phyloP scores from a whole-genome alignment of 2,113 vertebrate species.

The Cyprinodon brontotheroides region DNA sequence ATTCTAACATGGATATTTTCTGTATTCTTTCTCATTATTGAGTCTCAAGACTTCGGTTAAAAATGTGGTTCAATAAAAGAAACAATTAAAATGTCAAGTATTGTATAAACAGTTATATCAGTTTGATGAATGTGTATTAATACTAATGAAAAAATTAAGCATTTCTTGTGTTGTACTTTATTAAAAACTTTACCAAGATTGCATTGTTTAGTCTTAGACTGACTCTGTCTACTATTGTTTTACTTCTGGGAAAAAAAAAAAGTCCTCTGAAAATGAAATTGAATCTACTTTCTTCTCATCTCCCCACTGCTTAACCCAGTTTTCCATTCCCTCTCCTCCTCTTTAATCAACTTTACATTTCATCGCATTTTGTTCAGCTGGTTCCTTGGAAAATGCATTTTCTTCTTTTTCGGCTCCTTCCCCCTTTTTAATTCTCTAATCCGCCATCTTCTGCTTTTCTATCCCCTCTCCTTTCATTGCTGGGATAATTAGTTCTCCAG shows the following conservation, averaged over 20 bases:
- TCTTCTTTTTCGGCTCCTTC: conserved; percentile 5
- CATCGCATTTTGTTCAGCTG: conserved; percentile 6
- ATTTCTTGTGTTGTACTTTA: background rate
- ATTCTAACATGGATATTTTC: background rate
- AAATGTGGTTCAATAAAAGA: background rate
- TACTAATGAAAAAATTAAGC: background rate
- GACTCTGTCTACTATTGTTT: background rate
- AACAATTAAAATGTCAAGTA: background rate
- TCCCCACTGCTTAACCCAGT: conserved; percentile 11
- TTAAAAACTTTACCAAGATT: conserved; percentile 1
- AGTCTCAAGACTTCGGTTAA: background rate
- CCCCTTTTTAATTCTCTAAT: conserved; percentile 18
- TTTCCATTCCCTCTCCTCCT: conserved; percentile 8
- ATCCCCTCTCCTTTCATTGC: conserved; percentile 28
- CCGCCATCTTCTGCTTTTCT: conserved; percentile 21
- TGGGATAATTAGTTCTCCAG: conserved; percentile 62
- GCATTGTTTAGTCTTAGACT: background rate
- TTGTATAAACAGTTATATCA: background rate
- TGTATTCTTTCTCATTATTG: background rate
- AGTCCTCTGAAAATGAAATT: conserved; percentile 6
- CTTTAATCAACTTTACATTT: conserved; percentile 7
- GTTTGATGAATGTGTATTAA: background rate
- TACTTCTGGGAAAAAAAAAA: background rate
- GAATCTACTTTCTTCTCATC: background rate
- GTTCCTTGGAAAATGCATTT: conserved; percentile 9